Conservation (phyloP, 2,113 vertebrate species). For the Noctilio leporinus region DNA sequence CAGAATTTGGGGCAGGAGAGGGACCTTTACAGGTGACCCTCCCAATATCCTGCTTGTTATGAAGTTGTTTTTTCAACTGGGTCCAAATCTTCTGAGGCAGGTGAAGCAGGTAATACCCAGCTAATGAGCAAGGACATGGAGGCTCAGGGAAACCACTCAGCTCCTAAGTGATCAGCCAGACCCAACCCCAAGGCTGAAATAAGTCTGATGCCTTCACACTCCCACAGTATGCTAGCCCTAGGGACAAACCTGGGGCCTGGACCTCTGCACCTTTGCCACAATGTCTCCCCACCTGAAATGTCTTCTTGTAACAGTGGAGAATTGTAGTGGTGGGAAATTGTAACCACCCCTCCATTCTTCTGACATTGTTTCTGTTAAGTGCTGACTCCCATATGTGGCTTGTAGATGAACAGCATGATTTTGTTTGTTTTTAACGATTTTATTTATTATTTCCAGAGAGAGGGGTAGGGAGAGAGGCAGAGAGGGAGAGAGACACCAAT, state of each 20-base stretch:
- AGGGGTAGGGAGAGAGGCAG: no score
- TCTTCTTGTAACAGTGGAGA: neutral
- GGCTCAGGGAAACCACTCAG: neutral
- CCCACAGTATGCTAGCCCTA: neutral
- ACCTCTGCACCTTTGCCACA: neutral
- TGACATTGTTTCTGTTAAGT: no score
- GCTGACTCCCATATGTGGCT: no score
- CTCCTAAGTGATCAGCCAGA: neutral
- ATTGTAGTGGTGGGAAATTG: no score
- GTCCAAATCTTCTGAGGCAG: neutral
- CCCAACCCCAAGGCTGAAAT: neutral
- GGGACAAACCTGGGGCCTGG: neutral
- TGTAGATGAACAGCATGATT: no score
- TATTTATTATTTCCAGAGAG: no score
- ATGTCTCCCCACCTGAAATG: neutral
- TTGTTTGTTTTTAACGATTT: no score
- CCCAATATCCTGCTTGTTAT: neutral
- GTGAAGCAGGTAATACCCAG: neutral
- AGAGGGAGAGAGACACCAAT: no score
- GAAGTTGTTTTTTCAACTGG: neutral
- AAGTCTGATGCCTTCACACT: neutral
- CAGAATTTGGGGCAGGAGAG: neutral
- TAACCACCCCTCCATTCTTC: no score
- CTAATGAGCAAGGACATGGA: neutral
- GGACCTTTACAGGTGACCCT: neutral